A percentile compares a stretch with the other conserved stretches of the same genome.
Evolutionary conservation across 2,113 vertebrate genomes (phyloP).

Genomic region (Cheilinus undulatus): DNA sequence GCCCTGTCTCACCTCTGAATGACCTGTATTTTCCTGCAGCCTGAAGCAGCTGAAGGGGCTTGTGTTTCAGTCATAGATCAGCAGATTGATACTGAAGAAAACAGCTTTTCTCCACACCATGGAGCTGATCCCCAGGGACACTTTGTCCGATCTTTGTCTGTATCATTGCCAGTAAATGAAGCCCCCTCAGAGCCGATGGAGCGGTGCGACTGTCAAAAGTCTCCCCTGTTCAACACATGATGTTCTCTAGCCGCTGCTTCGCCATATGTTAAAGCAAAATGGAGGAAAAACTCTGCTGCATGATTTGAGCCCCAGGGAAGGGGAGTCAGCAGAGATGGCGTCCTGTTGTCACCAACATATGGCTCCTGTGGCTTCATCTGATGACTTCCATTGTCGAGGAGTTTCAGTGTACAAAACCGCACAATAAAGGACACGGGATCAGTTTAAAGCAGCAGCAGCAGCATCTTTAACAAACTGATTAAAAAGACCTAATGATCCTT

Average conservation of each 20-base stretch:
- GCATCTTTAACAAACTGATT: conserved; percentile 56
- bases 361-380: conserved; percentile 55
- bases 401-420: conserved; percentile 17
- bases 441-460: conserved; percentile 45
- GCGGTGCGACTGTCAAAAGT: conserved; percentile 64
- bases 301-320: conserved; percentile 47
- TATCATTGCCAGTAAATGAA: conserved; percentile 62
- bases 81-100: conserved; percentile 61
- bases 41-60: conserved; percentile 37
- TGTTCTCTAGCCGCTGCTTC: conserved; percentile 46
- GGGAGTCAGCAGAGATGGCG: conserved; percentile 15
- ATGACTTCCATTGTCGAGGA: conserved; percentile 52
- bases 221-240: conserved; percentile 49
- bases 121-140: conserved; percentile 30
- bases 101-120: conserved; percentile 65
- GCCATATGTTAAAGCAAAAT: conserved; percentile 75
- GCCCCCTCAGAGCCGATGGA: conserved; percentile 47
- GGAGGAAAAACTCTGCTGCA: conserved; percentile 46
- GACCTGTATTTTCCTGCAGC: conserved; percentile 27
- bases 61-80: conserved; percentile 68
- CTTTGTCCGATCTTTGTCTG: conserved; percentile 50
- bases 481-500: conserved; percentile 72
- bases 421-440: conserved; percentile 31
- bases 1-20: conserved; percentile 35
- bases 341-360: conserved; percentile 67